Percentiles rank a stretch among this genome's conserved stretches.
These are phyloP conservation scores for Lasioglossum vierecki DNA, from an alignment of 2,888 invertebrate genomes.

Conservation along the genomic window DNA sequence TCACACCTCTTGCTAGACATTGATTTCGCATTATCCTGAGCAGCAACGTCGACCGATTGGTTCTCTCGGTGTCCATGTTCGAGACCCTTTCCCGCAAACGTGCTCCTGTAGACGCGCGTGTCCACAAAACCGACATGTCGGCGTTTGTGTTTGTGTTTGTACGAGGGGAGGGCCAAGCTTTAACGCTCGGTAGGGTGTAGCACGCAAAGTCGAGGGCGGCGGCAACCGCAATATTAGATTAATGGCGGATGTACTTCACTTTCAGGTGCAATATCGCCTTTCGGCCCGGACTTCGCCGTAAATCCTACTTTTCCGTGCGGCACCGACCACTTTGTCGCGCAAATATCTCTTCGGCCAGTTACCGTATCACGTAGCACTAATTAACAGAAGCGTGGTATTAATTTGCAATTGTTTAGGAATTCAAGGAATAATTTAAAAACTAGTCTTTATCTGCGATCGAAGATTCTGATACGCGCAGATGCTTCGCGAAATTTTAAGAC, in stretches of 20 bases:
- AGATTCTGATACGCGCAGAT: conserved; percentile 49
- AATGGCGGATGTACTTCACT: conserved; percentile 77
- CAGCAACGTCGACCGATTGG: conserved; percentile 54
- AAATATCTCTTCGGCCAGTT: conserved; percentile 8
- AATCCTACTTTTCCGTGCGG: conserved; percentile 57
- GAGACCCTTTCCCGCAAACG: conserved; percentile 18
- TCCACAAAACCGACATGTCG: conserved; percentile 31
- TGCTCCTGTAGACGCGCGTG: conserved; percentile 25
- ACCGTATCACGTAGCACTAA: neutral
- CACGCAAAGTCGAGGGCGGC: conserved; percentile 76
- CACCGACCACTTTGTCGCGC: neutral
- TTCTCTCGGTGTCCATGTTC: conserved; percentile 39
- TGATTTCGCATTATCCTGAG: conserved; percentile 76
- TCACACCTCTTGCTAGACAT: conserved; percentile 74
- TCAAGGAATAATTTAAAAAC: neutral
- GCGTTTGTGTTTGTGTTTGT: conserved; percentile 65
- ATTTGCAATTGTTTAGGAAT: conserved; percentile 15
- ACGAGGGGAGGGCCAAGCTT: conserved; percentile 62
- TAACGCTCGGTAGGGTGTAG: conserved; percentile 62
- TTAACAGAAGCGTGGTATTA: neutral
- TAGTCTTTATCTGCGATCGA: conserved; percentile 41
- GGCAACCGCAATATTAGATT: conserved; percentile 80
- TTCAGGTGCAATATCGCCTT: conserved; percentile 55
- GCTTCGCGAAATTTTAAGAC: conserved; percentile 48
- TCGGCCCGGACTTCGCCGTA: conserved; percentile 53